phyloP scores from a whole-genome alignment of 2,113 vertebrate species.

The Onychorhynchus coronatus region DNA sequence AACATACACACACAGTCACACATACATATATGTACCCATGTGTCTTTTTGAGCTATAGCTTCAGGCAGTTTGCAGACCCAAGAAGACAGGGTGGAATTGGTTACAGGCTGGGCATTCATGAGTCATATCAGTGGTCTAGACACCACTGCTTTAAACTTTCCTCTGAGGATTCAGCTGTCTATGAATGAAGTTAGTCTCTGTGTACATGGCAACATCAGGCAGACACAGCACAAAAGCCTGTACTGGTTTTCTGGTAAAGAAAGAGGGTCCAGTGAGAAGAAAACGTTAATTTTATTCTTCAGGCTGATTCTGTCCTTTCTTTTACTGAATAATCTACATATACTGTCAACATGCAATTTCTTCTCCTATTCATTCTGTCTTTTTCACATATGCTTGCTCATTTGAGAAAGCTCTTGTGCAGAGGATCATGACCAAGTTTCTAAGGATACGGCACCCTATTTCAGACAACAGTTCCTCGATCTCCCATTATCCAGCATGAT shows the following conservation, averaged over 20 bases:
- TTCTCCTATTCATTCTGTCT: neutral
- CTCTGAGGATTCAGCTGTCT: constrained; percentile 27
- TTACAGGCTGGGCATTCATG: constrained; percentile 7
- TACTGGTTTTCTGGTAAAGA: neutral
- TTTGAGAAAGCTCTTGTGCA: neutral
- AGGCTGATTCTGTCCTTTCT: neutral
- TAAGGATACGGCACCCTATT: neutral
- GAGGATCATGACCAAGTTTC: neutral
- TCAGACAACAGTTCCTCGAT: neutral
- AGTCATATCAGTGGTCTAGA: constrained; percentile 51
- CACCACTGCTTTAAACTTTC: constrained; percentile 12
- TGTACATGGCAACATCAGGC: neutral
- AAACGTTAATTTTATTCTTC: neutral
- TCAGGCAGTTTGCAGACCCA: constrained; percentile 5
- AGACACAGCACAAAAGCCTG: neutral
- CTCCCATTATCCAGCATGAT: neutral
- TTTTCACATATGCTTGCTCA: neutral
- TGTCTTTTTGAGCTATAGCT: neutral
- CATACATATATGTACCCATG: rapidly evolving
- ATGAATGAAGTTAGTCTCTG: neutral
- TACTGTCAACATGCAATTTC: neutral
- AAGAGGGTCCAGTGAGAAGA: neutral
- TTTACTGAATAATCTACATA: neutral
- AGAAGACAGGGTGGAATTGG: neutral
- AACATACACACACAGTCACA: neutral